Evolutionary conservation across 2,797 vertebrate genomes (phyloP).

Genomic region (Intellagama lesueurii): DNA sequence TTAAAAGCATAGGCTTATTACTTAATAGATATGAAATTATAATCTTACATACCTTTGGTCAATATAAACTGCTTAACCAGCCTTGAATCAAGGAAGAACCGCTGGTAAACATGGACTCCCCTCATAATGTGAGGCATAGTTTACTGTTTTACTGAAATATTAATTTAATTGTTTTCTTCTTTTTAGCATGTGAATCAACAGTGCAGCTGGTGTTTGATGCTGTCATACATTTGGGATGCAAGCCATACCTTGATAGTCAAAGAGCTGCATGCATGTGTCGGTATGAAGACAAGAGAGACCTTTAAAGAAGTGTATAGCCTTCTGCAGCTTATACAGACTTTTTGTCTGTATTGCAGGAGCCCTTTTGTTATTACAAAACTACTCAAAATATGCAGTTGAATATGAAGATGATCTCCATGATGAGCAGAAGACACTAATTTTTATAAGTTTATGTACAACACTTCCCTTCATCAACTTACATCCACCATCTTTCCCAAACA

Average conservation of each 20-base stretch:
- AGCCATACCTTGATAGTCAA: slow-evolving; percentile 97
- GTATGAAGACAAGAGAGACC: slow-evolving; percentile 88
- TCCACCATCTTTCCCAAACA: slow-evolving; percentile 4
- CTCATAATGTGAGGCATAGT: not conserved
- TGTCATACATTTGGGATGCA: slow-evolving; percentile 96
- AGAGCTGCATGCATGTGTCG: slow-evolving; percentile 90
- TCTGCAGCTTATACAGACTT: not conserved
- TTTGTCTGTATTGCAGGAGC: not conserved
- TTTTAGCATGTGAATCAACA: slow-evolving; percentile 90
- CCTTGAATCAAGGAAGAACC: not conserved
- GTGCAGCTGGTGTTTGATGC: slow-evolving; percentile 93
- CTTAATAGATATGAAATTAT: not conserved
- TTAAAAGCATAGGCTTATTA: too few species aligned
- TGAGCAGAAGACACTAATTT: slow-evolving; percentile 30
- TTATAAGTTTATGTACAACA: slow-evolving; percentile 18
- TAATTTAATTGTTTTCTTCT: slow-evolving; percentile 18
- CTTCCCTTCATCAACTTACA: not conserved
- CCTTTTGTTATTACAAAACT: slow-evolving; percentile 41
- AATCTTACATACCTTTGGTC: not conserved
- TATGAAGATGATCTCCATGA: not conserved
- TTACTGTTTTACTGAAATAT: not conserved
- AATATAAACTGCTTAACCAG: not conserved
- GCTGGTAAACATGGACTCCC: not conserved
- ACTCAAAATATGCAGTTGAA: slow-evolving; percentile 30
- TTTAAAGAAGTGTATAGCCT: slow-evolving; percentile 76